These are phyloP conservation scores for Mesembrinibis cayennensis DNA, from an alignment of 2,113 vertebrate species.

Conservation along the genomic window DNA sequence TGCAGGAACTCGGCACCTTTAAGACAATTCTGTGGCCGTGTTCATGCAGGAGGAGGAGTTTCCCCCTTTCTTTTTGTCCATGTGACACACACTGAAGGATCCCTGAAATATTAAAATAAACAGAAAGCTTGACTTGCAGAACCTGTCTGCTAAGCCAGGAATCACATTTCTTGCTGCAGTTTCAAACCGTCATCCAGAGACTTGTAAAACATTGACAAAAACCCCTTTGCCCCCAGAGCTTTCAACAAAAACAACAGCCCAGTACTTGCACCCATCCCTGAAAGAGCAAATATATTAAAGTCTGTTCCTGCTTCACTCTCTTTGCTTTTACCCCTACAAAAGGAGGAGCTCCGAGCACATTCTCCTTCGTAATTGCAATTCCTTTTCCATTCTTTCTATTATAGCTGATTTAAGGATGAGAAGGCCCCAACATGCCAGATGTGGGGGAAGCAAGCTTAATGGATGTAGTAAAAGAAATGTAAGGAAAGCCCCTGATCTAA, in stretches of 20 bases:
- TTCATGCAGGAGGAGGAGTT: constrained; percentile 34
- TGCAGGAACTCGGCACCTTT: constrained; percentile 22
- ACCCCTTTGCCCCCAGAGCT: constrained; percentile 23
- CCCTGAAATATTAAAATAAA: constrained; percentile 68
- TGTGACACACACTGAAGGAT: constrained; percentile 60
- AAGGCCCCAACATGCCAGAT: constrained; percentile 8
- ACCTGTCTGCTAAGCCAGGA: constrained; percentile 68
- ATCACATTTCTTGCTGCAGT: constrained; percentile 63
- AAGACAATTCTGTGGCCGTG: neutral
- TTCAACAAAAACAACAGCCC: constrained; percentile 56
- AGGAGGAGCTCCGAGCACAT: neutral
- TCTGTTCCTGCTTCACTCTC: neutral
- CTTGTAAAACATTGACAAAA: constrained; percentile 55
- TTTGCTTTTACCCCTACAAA: neutral
- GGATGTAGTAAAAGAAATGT: constrained; percentile 8
- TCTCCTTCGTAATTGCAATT: constrained; percentile 8
- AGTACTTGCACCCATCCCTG: constrained; percentile 29
- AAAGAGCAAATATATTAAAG: constrained; percentile 47
- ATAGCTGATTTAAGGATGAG: constrained; percentile 38
- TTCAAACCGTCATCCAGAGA: constrained; percentile 47
- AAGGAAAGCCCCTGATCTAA: neutral
- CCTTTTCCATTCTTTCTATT: neutral
- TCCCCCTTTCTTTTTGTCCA: constrained; percentile 19
- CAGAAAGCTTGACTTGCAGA: constrained; percentile 69
- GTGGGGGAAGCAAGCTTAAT: constrained; percentile 16